These are phyloP conservation scores for Hyla sarda DNA, from an alignment of 2,113 vertebrate species.

Conservation along the genomic window DNA sequence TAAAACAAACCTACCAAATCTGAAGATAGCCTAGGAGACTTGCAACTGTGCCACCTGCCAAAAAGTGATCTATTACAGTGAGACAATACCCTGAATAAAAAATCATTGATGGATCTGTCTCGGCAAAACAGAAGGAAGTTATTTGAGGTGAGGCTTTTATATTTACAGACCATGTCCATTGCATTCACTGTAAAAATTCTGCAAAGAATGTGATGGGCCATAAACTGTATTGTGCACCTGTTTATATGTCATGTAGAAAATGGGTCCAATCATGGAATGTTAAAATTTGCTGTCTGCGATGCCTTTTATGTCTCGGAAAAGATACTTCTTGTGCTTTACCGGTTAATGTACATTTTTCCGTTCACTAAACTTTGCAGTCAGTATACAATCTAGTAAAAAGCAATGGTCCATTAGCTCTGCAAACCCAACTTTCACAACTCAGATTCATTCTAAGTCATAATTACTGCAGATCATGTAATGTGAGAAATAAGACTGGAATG, in stretches of 20 bases:
- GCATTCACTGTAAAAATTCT: background rate
- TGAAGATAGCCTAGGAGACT: too few relatives aligned
- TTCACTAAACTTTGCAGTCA: background rate
- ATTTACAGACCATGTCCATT: background rate
- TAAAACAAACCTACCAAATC: too few relatives aligned
- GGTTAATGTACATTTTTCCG: background rate
- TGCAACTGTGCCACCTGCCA: too few relatives aligned
- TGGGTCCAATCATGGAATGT: background rate
- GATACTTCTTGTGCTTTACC: background rate
- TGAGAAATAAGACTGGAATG: background rate
- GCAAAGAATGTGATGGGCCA: background rate
- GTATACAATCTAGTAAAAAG: slow-evolving; percentile 6
- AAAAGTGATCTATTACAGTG: background rate
- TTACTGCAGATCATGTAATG: background rate
- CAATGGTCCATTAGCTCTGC: background rate
- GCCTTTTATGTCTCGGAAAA: slow-evolving; percentile 1
- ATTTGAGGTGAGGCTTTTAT: background rate
- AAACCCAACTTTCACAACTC: background rate
- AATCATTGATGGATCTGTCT: background rate
- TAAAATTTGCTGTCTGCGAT: slow-evolving; percentile 1
- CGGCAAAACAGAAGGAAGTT: background rate
- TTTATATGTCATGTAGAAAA: background rate
- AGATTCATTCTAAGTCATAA: background rate
- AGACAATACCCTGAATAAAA: background rate
- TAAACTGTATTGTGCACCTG: background rate